phyloP scores from a whole-genome alignment of 2,888 invertebrate genomes.

The Brachypterus glaber region DNA sequence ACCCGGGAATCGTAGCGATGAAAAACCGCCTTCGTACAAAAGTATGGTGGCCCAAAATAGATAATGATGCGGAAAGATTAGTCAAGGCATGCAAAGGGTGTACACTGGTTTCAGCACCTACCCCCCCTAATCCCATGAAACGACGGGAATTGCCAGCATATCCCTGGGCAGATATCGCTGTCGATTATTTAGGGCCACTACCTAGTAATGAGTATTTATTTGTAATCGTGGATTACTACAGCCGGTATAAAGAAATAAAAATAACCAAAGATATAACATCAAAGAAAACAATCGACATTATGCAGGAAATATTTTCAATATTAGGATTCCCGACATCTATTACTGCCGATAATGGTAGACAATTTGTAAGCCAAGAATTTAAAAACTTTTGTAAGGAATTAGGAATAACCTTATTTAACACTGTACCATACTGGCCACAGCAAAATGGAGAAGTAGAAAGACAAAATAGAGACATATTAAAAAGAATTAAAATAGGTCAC shows the following conservation, averaged over 20 bases:
- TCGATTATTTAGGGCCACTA: constrained; percentile 17
- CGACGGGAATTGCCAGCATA: constrained; percentile 13
- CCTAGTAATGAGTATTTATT: constrained; percentile 14
- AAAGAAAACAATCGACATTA: constrained; percentile 5
- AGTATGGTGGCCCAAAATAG: constrained; percentile 21
- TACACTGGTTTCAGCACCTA: constrained; percentile 13
- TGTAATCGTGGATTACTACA: constrained; percentile 17
- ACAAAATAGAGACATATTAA: constrained; percentile 17
- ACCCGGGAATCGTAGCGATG: constrained; percentile 23
- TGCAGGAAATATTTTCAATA: constrained; percentile 15
- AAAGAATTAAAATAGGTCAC: constrained; percentile 15
- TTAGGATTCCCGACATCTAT: constrained; percentile 17
- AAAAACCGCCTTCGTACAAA: constrained; percentile 20
- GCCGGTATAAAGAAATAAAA: constrained; percentile 16
- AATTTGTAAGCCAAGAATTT: constrained; percentile 18
- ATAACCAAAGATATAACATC: constrained; percentile 15
- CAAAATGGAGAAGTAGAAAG: constrained; percentile 24
- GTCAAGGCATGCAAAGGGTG: constrained; percentile 17
- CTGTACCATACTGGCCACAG: constrained; percentile 23
- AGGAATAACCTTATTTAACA: too few relatives aligned
- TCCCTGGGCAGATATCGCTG: constrained; percentile 17
- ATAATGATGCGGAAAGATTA: constrained; percentile 15
- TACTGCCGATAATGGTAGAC: constrained; percentile 16
- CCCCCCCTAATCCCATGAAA: constrained; percentile 13
- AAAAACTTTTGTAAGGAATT: constrained; percentile 16